A percentile compares a stretch with the other conserved stretches of the same genome.
Evolutionary conservation across 2,888 invertebrate genomes (phyloP).

Genomic region (Acrobasis consociella): DNA sequence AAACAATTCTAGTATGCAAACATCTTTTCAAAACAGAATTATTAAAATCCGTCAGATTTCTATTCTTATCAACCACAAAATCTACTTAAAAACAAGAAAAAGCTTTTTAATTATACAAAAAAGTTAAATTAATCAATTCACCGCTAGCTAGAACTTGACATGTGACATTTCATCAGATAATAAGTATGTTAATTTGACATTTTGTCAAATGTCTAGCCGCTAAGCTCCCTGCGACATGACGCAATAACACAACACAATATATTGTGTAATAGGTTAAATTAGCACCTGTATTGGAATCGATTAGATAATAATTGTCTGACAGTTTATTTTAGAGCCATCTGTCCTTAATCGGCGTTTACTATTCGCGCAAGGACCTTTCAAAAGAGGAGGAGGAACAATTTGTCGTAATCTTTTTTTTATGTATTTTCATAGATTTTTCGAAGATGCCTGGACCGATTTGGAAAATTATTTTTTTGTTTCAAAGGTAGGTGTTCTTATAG

Average conservation of each 20-base stretch:
- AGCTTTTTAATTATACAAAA: background rate
- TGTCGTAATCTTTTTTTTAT: too few species aligned
- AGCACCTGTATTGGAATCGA: background rate
- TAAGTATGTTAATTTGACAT: slow-evolving; percentile 3
- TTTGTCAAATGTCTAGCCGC: background rate
- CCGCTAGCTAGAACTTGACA: background rate
- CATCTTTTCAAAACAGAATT: background rate
- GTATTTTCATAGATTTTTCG: too few species aligned
- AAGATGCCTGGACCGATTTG: too few species aligned
- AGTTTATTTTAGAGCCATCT: background rate
- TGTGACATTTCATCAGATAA: background rate
- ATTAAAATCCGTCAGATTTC: background rate
- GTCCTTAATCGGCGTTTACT: background rate
- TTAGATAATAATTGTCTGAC: background rate
- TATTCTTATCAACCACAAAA: background rate
- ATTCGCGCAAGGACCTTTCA: background rate
- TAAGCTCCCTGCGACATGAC: background rate
- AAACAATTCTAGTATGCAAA: too few species aligned
- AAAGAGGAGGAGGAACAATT: background rate
- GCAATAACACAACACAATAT: slow-evolving; percentile 1
- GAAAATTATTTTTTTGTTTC: too few species aligned
- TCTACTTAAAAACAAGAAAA: background rate
- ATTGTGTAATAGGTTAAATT: background rate
- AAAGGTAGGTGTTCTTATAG: too few species aligned
- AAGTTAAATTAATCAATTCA: background rate